A percentile compares a stretch with the other conserved stretches of the same genome.
Conservation (phyloP, 2,888 invertebrate genomes). For the Eumerus sabulonum region DNA sequence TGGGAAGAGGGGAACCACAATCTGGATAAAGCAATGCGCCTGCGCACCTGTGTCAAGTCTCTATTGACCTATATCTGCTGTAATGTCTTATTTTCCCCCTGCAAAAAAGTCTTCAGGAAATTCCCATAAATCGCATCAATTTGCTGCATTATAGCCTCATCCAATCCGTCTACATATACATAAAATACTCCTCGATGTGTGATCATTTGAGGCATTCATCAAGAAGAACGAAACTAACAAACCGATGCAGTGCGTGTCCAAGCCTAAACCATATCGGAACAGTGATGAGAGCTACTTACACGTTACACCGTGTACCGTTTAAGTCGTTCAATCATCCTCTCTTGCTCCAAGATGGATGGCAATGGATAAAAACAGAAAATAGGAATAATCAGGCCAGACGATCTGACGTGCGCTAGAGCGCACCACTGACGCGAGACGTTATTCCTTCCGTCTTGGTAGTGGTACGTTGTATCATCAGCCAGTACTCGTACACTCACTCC, state of each 20-base stretch:
- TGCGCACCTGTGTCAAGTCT: slow-evolving; percentile 55
- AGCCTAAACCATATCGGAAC: slow-evolving; percentile 12
- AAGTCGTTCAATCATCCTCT: slow-evolving; percentile 11
- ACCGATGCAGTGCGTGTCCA: slow-evolving; percentile 35
- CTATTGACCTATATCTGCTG: slow-evolving; percentile 53
- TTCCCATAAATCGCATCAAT: slow-evolving; percentile 47
- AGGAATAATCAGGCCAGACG: slow-evolving; percentile 63
- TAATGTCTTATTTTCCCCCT: slow-evolving; percentile 13
- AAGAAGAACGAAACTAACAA: slow-evolving; percentile 6
- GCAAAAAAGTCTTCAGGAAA: slow-evolving; percentile 34
- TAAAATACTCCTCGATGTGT: slow-evolving; percentile 44
- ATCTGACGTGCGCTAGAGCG: slow-evolving; percentile 57
- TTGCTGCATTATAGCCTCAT: slow-evolving; percentile 4
- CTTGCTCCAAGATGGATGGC: slow-evolving; percentile 9
- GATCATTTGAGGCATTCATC: slow-evolving; percentile 55
- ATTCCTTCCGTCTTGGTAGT: slow-evolving; percentile 64
- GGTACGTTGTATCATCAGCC: slow-evolving; percentile 48
- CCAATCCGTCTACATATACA: neutral
- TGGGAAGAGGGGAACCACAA: too few relatives aligned
- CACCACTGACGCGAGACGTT: slow-evolving; percentile 60
- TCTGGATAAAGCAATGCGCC: slow-evolving; percentile 48
- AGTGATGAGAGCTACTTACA: neutral
- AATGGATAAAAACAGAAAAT: slow-evolving; percentile 18
- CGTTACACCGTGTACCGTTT: slow-evolving; percentile 64
- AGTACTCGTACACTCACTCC: slow-evolving; percentile 41